Base-by-base conservation (phyloP, 2,113 vertebrate genomes). In the Amblyornis subalaris region DNA sequence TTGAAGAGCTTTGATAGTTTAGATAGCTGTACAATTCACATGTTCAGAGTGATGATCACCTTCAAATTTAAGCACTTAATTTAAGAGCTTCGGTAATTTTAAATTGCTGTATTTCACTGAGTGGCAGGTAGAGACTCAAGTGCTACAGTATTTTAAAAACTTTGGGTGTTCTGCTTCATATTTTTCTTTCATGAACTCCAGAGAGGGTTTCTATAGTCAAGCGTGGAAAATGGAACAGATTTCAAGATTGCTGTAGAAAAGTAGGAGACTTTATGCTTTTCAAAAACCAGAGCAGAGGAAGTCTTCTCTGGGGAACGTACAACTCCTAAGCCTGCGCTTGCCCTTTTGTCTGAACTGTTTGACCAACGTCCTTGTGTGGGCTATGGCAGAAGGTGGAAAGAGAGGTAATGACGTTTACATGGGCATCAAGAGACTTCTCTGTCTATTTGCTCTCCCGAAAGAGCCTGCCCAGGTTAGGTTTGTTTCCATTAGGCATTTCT, bases 31-130 rank as follows among this genome's bases (percentile, higher is more conserved):
- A 90, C 95, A 95, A 97, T 96, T 97, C 96, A 58, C 86, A 78
- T 92, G 82, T 96, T 96, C 95, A 85, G 94, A 96, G 96, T 96
- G 88, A 94, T 95, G 97, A 98, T 98, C 97, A 97, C 96, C 96
- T 98, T 97, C 95, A 96, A 96, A 96, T 98, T 97, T 96, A 97
- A 96, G 94, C 97, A 95, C 96, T 97, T 97, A 96, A 97, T 97
- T 97, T 97, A 95, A 98, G 97, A 97, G 95, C 96, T 88, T 96
- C 96, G 95, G 84, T 98, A 98, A 98, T 97, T 98, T 98, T 95
- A 98, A 98, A 98, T 98, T 97, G 97, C 96, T 94, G 19, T 94
- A 91, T 97, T 96, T 94, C 25, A 40, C 87, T 26, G 95, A 96
- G 94, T 96, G 95, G 96, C 96, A 97, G 97, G 75, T 85, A 50